phyloP scores from a whole-genome alignment of 2,888 invertebrate species.

The Cheilosia variabilis region DNA sequence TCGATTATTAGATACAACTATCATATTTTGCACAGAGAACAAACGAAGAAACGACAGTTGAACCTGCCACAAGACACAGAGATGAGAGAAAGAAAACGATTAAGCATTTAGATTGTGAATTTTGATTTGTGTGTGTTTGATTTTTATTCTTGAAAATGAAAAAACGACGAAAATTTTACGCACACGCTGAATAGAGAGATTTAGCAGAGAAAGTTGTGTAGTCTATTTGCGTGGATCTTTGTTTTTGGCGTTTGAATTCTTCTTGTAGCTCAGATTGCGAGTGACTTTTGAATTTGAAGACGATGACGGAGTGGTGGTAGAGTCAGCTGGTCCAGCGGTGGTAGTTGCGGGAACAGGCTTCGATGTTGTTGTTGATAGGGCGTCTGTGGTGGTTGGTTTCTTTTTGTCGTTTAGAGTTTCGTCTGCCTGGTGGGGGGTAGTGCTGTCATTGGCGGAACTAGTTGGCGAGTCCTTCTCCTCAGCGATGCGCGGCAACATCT shows the following conservation, averaged over 20 bases:
- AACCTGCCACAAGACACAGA: no score
- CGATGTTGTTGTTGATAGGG: background rate
- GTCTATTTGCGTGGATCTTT: slow-evolving; percentile 63
- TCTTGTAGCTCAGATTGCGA: slow-evolving; percentile 48
- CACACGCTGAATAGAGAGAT: no score
- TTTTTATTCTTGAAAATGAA: slow-evolving; percentile 1
- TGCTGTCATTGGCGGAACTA: slow-evolving; percentile 73
- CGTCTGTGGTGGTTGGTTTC: slow-evolving; percentile 17
- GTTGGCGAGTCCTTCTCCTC: slow-evolving; percentile 88
- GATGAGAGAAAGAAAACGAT: no score
- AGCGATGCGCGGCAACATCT: slow-evolving; percentile 91
- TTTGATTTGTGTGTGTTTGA: background rate
- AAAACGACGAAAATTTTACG: no score
- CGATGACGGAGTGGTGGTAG: slow-evolving; percentile 5
- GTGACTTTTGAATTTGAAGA: slow-evolving; percentile 40
- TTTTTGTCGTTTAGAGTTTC: slow-evolving; percentile 26
- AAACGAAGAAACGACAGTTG: no score
- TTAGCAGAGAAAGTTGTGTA: background rate
- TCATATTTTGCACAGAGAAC: no score
- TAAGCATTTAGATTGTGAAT: no score
- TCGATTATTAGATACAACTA: no score
- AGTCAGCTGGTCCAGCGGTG: background rate
- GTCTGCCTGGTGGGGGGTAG: background rate
- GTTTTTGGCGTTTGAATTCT: slow-evolving; percentile 55
- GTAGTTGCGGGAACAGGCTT: background rate